These are phyloP conservation scores for Chorisops tibialis DNA, from an alignment of 2,888 invertebrate genomes.

Conservation along the genomic window DNA sequence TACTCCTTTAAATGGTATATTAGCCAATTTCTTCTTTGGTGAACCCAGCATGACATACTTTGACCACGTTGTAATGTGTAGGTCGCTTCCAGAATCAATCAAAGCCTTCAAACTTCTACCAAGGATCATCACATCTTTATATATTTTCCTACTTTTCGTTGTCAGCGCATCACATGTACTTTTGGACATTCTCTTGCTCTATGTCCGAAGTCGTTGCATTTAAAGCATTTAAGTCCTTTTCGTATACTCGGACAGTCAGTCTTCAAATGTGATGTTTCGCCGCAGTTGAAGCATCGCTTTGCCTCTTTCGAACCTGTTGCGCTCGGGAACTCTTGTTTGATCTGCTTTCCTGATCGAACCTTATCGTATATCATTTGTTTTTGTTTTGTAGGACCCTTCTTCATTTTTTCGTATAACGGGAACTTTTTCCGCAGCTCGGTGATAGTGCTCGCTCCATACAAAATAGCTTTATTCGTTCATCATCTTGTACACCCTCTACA, in stretches of 20 bases:
- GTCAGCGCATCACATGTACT: background rate
- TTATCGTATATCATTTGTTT: background rate
- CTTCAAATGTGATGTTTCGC: constrained; percentile 1
- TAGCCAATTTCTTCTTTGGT: no score
- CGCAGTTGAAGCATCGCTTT: constrained; percentile 1
- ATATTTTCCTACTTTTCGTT: background rate
- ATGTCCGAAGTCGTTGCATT: constrained; percentile 7
- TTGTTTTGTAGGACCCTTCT: background rate
- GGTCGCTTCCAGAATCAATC: background rate
- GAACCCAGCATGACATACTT: no score
- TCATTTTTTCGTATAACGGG: background rate
- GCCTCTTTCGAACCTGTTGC: no score
- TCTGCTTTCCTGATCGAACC: no score
- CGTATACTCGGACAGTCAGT: constrained; percentile 14
- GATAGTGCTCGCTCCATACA: constrained; percentile 15
- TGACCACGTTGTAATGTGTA: no score
- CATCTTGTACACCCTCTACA: constrained; percentile 16
- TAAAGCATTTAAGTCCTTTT: constrained; percentile 19
- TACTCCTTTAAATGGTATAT: no score
- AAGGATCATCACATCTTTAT: background rate
- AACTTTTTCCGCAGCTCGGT: constrained; percentile 12
- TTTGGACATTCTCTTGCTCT: background rate
- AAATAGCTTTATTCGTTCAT: background rate
- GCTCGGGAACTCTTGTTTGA: no score
- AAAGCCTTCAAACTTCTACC: background rate